Evolutionary conservation across 2,888 invertebrate genomes (phyloP).

Genomic region (Cordilura impudica): DNA sequence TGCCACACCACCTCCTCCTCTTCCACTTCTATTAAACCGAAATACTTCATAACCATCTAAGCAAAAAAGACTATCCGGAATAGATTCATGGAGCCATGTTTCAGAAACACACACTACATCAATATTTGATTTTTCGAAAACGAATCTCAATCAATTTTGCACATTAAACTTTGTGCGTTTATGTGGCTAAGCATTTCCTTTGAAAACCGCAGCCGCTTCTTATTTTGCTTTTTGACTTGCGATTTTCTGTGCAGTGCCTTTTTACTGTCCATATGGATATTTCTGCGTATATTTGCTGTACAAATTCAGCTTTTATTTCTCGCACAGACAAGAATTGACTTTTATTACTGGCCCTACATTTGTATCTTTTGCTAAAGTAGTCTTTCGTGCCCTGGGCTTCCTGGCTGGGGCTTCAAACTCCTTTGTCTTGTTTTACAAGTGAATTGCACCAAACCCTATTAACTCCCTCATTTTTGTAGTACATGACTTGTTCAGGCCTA

Average conservation of each 20-base stretch:
- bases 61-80: too few species aligned
- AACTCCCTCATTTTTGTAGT: neutral
- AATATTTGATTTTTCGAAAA: too few species aligned
- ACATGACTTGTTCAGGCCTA: too few species aligned
- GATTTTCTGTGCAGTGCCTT: neutral
- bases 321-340: neutral
- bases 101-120: too few species aligned
- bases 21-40: too few species aligned
- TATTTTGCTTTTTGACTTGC: neutral
- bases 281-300: conserved; percentile 2
- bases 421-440: conserved; percentile 13
- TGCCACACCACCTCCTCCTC: too few species aligned
- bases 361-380: neutral
- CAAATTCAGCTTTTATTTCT: neutral
- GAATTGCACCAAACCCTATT: neutral
- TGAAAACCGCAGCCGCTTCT: too few species aligned
- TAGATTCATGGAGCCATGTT: too few species aligned
- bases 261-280: conserved; percentile 13
- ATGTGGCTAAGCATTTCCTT: conserved; percentile 11
- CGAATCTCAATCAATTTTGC: too few species aligned
- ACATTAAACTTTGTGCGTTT: too few species aligned
- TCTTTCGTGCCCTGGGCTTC: neutral
- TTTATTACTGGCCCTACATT: neutral
- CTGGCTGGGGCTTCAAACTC: conserved; percentile 8
- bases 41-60: too few species aligned